These are phyloP conservation scores for Chlorospingus flavigularis DNA, from an alignment of 2,797 vertebrate species.

Conservation along the genomic window DNA sequence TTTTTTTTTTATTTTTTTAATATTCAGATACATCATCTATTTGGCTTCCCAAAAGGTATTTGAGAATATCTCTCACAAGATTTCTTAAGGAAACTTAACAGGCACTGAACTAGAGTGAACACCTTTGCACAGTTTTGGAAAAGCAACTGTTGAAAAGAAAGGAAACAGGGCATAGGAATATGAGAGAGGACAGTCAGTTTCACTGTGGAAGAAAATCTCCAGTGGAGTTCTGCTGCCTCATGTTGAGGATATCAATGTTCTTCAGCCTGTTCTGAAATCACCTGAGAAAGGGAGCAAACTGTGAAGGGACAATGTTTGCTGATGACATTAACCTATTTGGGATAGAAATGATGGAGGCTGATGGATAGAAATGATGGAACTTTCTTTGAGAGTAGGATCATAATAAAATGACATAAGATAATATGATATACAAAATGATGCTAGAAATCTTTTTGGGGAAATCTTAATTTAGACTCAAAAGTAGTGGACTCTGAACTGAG, in stretches of 20 bases:
- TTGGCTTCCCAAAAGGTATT: not conserved
- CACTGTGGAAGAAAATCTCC: not conserved
- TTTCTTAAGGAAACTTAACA: not conserved
- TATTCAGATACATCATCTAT: not conserved
- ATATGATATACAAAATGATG: not conserved
- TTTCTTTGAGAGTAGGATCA: not conserved
- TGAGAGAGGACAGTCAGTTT: not conserved
- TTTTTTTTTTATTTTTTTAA: not conserved
- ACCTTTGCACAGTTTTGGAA: not conserved
- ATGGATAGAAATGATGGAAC: not conserved
- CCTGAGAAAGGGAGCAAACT: fast-evolving
- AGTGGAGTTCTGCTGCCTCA: not conserved
- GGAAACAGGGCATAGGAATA: not conserved
- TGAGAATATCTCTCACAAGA: not conserved
- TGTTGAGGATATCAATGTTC: not conserved
- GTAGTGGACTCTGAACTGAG: not conserved
- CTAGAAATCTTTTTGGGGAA: not conserved
- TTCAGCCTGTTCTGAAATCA: not conserved
- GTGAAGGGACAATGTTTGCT: not conserved
- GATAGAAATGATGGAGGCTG: not conserved
- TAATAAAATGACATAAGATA: not conserved
- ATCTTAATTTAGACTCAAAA: not conserved
- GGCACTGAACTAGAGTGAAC: not conserved
- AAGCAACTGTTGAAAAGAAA: not conserved
- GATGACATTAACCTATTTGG: not conserved